Base-by-base conservation (phyloP, 2,888 invertebrate species). In the Cryptophagus acutangulus region DNA sequence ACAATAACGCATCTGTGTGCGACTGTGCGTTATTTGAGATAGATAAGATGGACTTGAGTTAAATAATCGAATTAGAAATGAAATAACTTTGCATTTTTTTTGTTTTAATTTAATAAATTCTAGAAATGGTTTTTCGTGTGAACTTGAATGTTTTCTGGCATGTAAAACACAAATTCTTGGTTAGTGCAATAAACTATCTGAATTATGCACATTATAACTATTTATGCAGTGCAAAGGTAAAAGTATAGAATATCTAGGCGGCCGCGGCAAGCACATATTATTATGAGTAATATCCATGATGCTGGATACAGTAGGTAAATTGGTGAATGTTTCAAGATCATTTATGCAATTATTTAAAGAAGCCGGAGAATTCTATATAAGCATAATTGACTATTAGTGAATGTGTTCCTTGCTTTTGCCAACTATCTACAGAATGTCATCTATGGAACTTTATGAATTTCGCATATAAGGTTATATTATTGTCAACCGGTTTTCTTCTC, bases 321-420 rank as follows among this genome's bases (percentile, higher is more conserved):
- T 31, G 12, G 31, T 31, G 12, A 31, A 31, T 31, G 31, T 31
- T 26, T 31, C 31, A n/a, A 16, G 8, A 31, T 31, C 31, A 31
- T 41, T 41, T 41, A 35, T 45, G 38, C 44, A 47, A 48, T 49
- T 49, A 52, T 52, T 46, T 38, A 36, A 40, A 49, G 44, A 46
- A 39, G 45, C 45, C 41, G 42, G 41, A 33, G 43, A 45, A 44
- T 44, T 36, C 38, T 40, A 49, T 47, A 43, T 43, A 31, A 46
- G 43, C 40, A 41, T 52, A 52, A 52, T 52, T 52, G 52, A 52
- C 49, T 48, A 52, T 52, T 52, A 52, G 52, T 39, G 46, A 38
- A 49, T 46, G 43, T 40, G 45, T 43, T 43, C 34, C 40, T n/a
- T 37, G 38, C 44, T 37, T 48, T 45, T 46, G 37, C 40, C 37